Evolutionary conservation across 2,888 invertebrate genomes (phyloP).

Genomic region (Mayetiola destructor): DNA sequence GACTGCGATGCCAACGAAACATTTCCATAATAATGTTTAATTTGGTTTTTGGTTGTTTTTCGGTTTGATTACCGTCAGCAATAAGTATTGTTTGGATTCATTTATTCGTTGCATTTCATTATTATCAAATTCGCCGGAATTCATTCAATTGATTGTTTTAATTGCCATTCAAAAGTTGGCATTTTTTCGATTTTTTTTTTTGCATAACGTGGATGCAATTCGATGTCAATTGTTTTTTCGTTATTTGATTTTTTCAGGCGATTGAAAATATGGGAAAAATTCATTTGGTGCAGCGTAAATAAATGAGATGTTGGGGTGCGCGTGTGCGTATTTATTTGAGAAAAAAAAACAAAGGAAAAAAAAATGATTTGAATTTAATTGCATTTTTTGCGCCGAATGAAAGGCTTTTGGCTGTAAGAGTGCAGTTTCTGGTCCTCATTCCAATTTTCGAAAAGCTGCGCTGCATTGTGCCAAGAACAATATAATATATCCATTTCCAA

Average conservation of each 20-base stretch:
- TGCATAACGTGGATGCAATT: background rate
- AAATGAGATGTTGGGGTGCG: background rate
- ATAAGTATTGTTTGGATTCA: background rate
- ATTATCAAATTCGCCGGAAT: background rate
- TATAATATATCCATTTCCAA: too few relatives aligned
- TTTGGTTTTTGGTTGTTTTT: background rate
- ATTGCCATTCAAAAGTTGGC: background rate
- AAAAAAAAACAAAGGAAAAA: background rate
- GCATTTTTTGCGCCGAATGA: too few relatives aligned
- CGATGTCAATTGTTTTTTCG: too few relatives aligned
- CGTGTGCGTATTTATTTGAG: background rate
- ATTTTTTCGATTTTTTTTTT: background rate
- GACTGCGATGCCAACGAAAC: conserved; percentile 51
- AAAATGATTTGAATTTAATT: background rate
- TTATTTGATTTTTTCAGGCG: conserved; percentile 6
- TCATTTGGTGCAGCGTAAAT: conserved; percentile 9
- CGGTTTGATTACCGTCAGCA: background rate
- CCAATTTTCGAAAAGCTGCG: too few relatives aligned
- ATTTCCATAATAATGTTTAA: background rate
- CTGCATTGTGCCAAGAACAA: too few relatives aligned
- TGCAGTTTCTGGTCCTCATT: too few relatives aligned
- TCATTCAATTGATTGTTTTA: background rate
- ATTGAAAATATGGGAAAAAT: conserved; percentile 2
- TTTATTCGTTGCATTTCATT: background rate
- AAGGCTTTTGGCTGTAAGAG: too few relatives aligned